Evolutionary conservation across 2,888 invertebrate genomes (phyloP), one percentile per base, ranked within the genome.

Genomic region (Mesorhabditis belari): DNA sequence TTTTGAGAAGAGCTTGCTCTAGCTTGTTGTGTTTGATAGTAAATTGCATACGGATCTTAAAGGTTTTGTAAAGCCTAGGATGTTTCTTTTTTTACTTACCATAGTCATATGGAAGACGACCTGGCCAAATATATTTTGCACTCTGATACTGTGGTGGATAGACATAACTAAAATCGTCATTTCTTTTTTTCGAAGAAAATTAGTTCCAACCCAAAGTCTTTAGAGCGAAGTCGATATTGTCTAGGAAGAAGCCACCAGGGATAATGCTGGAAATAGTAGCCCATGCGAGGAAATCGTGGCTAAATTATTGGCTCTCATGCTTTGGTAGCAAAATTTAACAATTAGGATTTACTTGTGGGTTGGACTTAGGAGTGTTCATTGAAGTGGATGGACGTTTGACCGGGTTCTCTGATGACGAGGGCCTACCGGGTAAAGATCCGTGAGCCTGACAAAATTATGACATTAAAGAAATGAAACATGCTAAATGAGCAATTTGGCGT

Each of bases 251-350:
- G 56, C 55, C 65, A 62, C 71, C 71, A 71, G 54, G 71, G 71
- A 49, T 71, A 71, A 56, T 71, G 71, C 55, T 69, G 67, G 61
- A 66, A 71, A 59, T 57, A 69, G 57, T 69, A 69, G 4, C 71
- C 71, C 4, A 63, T 28, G 4, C 64, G 60, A 9, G 44, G 44
- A 35, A n/a, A n/a, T 35, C 12, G 44, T 35, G n/a, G n/a, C 44
- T 35, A 35, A 35, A 35, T 17, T n/a, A n/a, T n/a, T n/a, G n/a
- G n/a, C n/a, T n/a, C n/a, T n/a, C n/a, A n/a, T n/a, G n/a, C n/a
- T n/a, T n/a, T n/a, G n/a, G n/a, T n/a, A n/a, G n/a, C n/a, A n/a
- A n/a, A n/a, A n/a, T n/a, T n/a, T n/a, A n/a, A n/a, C n/a, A n/a
- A n/a, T n/a, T n/a, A n/a, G n/a, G n/a, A n/a, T n/a, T n/a, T n/a